A percentile compares a stretch with the other conserved stretches of the same genome.
phyloP scores from a whole-genome alignment of 2,797 vertebrate genomes.

The Pelodytes ibericus region DNA sequence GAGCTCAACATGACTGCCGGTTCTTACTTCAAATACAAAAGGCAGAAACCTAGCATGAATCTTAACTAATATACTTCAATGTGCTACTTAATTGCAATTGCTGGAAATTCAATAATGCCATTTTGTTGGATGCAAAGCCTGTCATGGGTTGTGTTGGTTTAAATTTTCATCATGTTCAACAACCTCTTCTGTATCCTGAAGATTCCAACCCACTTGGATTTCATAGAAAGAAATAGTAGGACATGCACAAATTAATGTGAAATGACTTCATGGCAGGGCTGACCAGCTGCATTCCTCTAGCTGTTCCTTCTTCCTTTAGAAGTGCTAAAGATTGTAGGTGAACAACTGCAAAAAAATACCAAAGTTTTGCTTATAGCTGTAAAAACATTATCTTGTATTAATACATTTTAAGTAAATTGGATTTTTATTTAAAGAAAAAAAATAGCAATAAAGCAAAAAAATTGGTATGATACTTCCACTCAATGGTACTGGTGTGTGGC shows the following conservation, averaged over 20 bases:
- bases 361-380: no score
- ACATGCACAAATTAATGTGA: neutral
- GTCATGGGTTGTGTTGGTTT: neutral
- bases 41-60: constrained; percentile 25
- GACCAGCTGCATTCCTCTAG: no score
- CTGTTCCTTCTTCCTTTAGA: no score
- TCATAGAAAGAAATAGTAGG: neutral
- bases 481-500: no score
- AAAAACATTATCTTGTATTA: no score
- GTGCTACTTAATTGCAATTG: constrained; percentile 7
- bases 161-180: constrained; percentile 9
- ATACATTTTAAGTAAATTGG: no score
- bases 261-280: neutral
- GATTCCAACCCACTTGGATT: neutral
- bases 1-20: constrained; percentile 14
- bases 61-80: constrained; percentile 17
- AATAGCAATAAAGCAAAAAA: no score
- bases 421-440: no score
- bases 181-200: neutral
- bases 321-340: no score
- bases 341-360: no score
- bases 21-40: constrained; percentile 7
- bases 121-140: neutral
- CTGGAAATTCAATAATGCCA: neutral
- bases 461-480: no score